Base-by-base conservation (phyloP, 2,113 vertebrate genomes). In the Megaceryle torquata region DNA sequence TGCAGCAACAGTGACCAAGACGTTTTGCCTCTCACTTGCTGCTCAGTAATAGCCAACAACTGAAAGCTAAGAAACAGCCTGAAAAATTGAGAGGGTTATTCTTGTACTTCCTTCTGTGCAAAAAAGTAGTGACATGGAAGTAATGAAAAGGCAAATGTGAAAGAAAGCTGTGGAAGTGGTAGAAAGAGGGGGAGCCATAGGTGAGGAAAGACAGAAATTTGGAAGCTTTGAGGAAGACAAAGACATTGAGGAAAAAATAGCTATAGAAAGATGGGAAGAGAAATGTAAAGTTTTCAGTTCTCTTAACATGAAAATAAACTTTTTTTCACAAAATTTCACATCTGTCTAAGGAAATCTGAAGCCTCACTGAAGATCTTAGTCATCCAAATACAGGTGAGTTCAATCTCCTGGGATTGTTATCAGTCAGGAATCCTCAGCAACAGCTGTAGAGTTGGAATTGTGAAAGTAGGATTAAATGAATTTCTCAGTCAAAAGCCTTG, bases 361-460 rank as follows among this genome's bases (percentile, higher is more conserved):
- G 33, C 13, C 56, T 48, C 18, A 71, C 11, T 0, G 1, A 69
- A 63, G n/a, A 59, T 35, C 16, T 81, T 71, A 60, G 10, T 21
- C 7, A 0, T 6, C 50, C 1, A 2, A 86, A 84, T 4, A 60
- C 1, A 0, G 14, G 5, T 0, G 3, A 48, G 43, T 56, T 82
- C 5, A 4, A 61, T 43, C 15, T 81, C 13, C 43, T 65, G 53
- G 13, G 15, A 28, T 22, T n/a, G 19, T 29, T 54, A 53, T 39
- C 16, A 74, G 26, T 6, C 48, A 91, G 48, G 39, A 93, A 82
- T 64, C 26, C 16, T 86, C 56, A n/a, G 15, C 4, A 6, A 59
- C 18, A 65, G 20, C 15, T 1, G 1, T 9, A 7, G 57, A 85
- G 11, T 13, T 59, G 13, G 19, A 81, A 76, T 6, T 4, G 1